Evolutionary conservation across 2,113 vertebrate species (phyloP).

Genomic region (Hiodon tergisus): DNA sequence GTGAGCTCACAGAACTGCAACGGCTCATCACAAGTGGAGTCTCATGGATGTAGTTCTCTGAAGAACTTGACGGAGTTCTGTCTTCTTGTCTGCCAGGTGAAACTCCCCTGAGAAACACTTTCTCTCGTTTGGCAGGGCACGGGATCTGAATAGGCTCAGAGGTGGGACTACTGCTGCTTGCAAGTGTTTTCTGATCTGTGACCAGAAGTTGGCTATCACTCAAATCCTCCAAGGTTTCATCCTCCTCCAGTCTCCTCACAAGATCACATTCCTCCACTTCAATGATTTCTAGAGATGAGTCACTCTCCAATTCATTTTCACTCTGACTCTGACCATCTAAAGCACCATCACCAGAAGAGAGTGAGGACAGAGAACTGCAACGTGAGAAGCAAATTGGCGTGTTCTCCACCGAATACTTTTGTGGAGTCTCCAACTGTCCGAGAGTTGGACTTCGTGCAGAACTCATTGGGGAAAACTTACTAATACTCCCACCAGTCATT

Average conservation of each 20-base stretch:
- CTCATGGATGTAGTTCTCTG: slow-evolving; percentile 92
- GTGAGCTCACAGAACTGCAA: slow-evolving; percentile 93
- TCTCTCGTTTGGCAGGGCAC: slow-evolving; percentile 54
- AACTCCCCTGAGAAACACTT: slow-evolving; percentile 58
- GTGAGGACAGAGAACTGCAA: slow-evolving; percentile 89
- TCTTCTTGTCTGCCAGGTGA: slow-evolving; percentile 73
- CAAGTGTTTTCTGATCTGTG: slow-evolving; percentile 64
- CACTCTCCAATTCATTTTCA: slow-evolving; percentile 73
- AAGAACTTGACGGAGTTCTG: slow-evolving; percentile 87
- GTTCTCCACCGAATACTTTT: slow-evolving; percentile 82
- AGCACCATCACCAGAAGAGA: slow-evolving; percentile 80
- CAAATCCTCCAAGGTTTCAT: slow-evolving; percentile 64
- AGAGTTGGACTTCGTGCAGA: slow-evolving; percentile 50
- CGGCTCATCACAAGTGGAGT: slow-evolving; percentile 92
- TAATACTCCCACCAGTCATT: slow-evolving; percentile 58
- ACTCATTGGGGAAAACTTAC: slow-evolving; percentile 70
- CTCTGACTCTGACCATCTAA: slow-evolving; percentile 73
- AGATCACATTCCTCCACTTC: slow-evolving; percentile 73
- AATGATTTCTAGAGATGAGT: slow-evolving; percentile 84
- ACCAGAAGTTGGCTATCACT: slow-evolving; percentile 61
- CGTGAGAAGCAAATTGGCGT: slow-evolving; percentile 87
- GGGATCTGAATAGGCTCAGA: slow-evolving; percentile 71
- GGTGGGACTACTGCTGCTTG: slow-evolving; percentile 36
- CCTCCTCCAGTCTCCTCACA: slow-evolving; percentile 50
- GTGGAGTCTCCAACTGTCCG: slow-evolving; percentile 69